Evolutionary conservation across 2,888 invertebrate species (phyloP).

Genomic region (Phragmatobia fuliginosa): DNA sequence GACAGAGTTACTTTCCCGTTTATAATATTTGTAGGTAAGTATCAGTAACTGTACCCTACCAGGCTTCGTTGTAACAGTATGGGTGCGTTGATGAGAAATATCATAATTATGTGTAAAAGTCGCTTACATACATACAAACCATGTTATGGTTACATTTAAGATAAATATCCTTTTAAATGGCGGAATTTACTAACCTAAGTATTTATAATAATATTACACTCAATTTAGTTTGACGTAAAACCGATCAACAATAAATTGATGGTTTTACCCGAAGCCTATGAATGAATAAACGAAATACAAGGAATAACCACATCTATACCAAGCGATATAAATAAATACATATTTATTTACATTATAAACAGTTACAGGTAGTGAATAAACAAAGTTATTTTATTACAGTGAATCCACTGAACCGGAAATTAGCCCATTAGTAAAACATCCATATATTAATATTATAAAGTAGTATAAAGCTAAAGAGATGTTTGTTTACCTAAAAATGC

Average conservation of each 20-base stretch:
- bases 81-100: too few species aligned
- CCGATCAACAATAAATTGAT: neutral
- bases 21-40: too few species aligned
- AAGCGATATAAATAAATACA: neutral
- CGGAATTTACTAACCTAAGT: neutral
- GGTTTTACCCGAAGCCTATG: neutral
- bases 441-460: too few species aligned
- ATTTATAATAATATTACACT: neutral
- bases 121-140: too few species aligned
- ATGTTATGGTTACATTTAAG: neutral
- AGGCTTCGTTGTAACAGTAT: too few species aligned
- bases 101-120: too few species aligned
- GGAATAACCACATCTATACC: neutral
- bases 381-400: neutral
- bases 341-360: neutral
- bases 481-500: too few species aligned
- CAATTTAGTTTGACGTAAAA: neutral
- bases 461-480: too few species aligned
- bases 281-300: constrained; percentile 3
- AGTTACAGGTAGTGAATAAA: neutral
- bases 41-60: too few species aligned
- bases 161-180: neutral
- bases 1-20: too few species aligned
- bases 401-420: too few species aligned
- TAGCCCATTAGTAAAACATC: too few species aligned